A percentile compares a stretch with the other conserved stretches of the same genome.
These are phyloP conservation scores for Chrysochloris asiatica DNA, from an alignment of 2,113 vertebrate species.

Conservation along the genomic window DNA sequence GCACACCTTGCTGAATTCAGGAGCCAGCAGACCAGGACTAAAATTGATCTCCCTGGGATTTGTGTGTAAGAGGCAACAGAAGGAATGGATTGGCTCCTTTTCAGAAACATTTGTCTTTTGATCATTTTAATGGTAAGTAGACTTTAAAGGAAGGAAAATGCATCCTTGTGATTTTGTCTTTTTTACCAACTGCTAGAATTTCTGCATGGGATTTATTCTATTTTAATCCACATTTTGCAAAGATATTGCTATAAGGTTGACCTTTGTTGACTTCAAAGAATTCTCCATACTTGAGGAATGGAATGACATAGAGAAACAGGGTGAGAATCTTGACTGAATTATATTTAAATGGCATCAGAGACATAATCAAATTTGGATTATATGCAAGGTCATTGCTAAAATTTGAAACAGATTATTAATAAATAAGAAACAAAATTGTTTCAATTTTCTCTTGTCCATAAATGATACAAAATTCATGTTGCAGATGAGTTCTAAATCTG, in stretches of 20 bases:
- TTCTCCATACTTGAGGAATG: not conserved
- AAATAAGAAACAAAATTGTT: not conserved
- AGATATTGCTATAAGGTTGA: not conserved
- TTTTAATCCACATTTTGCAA: not conserved
- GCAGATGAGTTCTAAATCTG: slow-evolving; percentile 9
- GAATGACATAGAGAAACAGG: not conserved
- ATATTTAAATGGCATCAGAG: not conserved
- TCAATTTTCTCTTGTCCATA: not conserved
- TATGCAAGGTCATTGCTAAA: slow-evolving; percentile 11
- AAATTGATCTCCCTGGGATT: slow-evolving; percentile 73
- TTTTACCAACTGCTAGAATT: not conserved
- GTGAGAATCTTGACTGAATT: not conserved
- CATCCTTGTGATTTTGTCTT: not conserved
- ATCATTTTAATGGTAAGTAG: slow-evolving; percentile 85
- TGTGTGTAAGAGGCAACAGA: slow-evolving; percentile 67
- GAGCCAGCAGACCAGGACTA: slow-evolving; percentile 65
- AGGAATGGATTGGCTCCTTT: slow-evolving; percentile 87
- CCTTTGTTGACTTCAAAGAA: not conserved
- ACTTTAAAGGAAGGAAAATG: slow-evolving; percentile 64
- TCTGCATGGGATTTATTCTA: not conserved
- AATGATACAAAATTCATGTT: not conserved
- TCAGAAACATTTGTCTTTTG: slow-evolving; percentile 81
- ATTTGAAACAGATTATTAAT: not conserved
- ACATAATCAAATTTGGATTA: not conserved
- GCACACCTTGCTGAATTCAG: not conserved